phyloP scores from a whole-genome alignment of 2,113 vertebrate genomes.

The Saimiri boliviensis region DNA sequence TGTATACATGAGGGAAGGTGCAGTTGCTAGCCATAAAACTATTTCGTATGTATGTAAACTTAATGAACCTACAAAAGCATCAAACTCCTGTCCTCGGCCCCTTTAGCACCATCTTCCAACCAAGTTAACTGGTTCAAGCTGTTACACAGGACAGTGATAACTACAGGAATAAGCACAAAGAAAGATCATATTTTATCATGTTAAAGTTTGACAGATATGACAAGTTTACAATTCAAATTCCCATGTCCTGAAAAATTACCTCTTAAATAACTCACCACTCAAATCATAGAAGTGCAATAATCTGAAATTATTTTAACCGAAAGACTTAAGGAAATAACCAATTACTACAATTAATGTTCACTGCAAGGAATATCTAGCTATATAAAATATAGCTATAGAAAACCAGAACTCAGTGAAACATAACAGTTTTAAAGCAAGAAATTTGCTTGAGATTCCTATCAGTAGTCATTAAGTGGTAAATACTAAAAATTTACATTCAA shows the following conservation, averaged over 20 bases:
- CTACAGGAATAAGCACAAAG: conserved; percentile 46
- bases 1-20: neutral
- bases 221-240: conserved; percentile 43
- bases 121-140: conserved; percentile 25
- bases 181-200: conserved; percentile 44
- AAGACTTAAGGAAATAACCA: conserved; percentile 48
- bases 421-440: conserved; percentile 51
- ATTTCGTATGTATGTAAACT: neutral
- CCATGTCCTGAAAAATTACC: conserved; percentile 4
- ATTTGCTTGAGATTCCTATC: conserved; percentile 25
- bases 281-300: conserved; percentile 40
- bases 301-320: conserved; percentile 33
- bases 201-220: conserved; percentile 56
- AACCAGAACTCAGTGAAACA: conserved; percentile 34
- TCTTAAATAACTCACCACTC: conserved; percentile 55
- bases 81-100: neutral
- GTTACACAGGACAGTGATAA: conserved; percentile 44
- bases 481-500: conserved; percentile 61
- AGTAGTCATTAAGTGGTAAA: conserved; percentile 54
- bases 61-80: conserved; percentile 32
- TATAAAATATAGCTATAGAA: conserved; percentile 22
- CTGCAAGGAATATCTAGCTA: conserved; percentile 31
- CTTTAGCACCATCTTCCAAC: conserved; percentile 47
- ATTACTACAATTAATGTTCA: conserved; percentile 20
- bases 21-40: neutral